These are phyloP conservation scores for Meloidogyne hapla DNA, from an alignment of 1,140 invertebrate genomes.

Conservation along the genomic window DNA sequence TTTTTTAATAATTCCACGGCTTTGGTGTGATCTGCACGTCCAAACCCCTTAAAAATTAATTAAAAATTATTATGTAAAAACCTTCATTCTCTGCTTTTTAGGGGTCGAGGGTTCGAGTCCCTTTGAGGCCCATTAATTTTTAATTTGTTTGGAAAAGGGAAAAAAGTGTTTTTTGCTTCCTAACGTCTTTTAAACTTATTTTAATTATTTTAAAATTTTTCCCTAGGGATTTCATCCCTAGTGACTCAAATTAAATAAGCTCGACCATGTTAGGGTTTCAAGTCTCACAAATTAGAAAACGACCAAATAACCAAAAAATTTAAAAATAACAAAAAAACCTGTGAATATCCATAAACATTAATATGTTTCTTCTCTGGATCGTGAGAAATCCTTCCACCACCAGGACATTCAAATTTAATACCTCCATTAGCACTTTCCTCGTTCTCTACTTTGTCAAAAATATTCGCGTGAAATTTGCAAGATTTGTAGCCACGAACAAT, in stretches of 20 bases:
- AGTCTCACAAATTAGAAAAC: background rate
- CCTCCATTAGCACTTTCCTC: conserved; percentile 69
- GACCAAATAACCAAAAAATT: conserved; percentile 45
- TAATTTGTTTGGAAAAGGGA: too few relatives aligned
- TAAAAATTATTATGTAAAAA: too few relatives aligned
- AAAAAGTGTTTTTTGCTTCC: too few relatives aligned
- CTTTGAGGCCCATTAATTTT: too few relatives aligned
- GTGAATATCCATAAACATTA: conserved; percentile 82
- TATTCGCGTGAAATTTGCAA: conserved; percentile 75
- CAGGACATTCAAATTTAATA: conserved; percentile 72
- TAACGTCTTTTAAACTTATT: too few relatives aligned
- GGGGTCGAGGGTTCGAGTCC: too few relatives aligned
- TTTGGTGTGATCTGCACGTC: conserved; percentile 78
- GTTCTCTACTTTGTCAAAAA: conserved; percentile 70
- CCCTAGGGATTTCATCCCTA: too few relatives aligned
- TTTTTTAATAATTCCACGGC: conserved; percentile 75
- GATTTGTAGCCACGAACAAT: conserved; percentile 76
- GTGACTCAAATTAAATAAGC: too few relatives aligned
- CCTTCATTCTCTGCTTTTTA: too few relatives aligned
- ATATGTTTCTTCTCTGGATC: conserved; percentile 74
- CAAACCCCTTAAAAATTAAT: conserved; percentile 70
- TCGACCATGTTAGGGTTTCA: too few relatives aligned
- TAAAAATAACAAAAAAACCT: conserved; percentile 59
- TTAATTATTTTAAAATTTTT: too few relatives aligned
- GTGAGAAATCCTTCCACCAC: conserved; percentile 81